phyloP scores from a whole-genome alignment of 2,888 invertebrate genomes.

The Xestoiulus laeticollis region DNA sequence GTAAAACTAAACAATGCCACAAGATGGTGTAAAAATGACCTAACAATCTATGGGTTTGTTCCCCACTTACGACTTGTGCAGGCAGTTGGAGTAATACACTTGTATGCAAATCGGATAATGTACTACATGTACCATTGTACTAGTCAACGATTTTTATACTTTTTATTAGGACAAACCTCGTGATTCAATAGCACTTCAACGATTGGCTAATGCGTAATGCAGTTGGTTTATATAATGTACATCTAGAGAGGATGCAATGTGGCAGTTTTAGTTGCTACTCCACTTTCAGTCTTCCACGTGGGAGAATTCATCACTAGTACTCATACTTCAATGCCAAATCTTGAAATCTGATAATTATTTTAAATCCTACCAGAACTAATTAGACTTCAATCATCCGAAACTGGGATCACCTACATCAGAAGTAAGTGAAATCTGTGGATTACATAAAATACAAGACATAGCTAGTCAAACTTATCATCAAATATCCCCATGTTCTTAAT shows the following conservation, averaged over 20 bases:
- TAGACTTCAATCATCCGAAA: background rate
- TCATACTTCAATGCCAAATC: background rate
- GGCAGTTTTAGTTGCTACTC: constrained; percentile 15
- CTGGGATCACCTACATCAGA: background rate
- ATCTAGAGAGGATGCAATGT: background rate
- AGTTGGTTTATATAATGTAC: background rate
- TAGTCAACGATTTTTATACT: background rate
- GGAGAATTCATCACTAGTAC: background rate
- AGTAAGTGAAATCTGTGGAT: constrained; percentile 4
- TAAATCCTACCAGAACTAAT: background rate
- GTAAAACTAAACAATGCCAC: background rate
- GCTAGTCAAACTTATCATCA: background rate
- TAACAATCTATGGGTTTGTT: background rate
- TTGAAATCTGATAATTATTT: background rate
- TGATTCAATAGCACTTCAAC: background rate
- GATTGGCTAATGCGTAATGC: background rate
- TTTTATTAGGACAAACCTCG: background rate
- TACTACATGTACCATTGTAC: background rate
- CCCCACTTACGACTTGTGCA: background rate
- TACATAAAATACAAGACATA: background rate
- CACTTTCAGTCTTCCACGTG: constrained; percentile 17
- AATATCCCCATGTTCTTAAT: background rate
- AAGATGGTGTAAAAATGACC: background rate
- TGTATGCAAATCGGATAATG: background rate
- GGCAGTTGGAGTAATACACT: background rate